These are phyloP conservation scores for Melipona bicolor DNA, from an alignment of 2,888 invertebrate species.

Conservation along the genomic window DNA sequence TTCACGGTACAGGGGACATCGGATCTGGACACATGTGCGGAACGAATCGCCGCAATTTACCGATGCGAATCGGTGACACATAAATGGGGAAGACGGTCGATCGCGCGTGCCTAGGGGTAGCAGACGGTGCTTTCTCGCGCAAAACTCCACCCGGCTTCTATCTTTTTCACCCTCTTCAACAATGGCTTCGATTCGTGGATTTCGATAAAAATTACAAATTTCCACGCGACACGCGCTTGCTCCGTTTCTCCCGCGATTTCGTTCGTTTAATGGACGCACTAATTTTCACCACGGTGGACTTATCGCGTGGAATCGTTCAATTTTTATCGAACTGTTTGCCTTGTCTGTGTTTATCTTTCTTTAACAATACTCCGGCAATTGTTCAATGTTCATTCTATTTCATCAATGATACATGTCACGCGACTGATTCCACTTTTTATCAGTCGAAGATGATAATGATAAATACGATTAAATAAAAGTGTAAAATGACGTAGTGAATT, in stretches of 20 bases:
- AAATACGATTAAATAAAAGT: too few relatives aligned
- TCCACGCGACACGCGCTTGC: not conserved
- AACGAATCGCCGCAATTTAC: conserved; percentile 74
- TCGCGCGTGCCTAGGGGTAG: conserved; percentile 27
- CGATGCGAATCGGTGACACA: conserved; percentile 70
- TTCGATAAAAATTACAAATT: conserved; percentile 7
- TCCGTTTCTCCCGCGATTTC: conserved; percentile 14
- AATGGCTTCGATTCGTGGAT: not conserved
- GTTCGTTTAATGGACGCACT: conserved; percentile 3
- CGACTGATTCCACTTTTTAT: too few relatives aligned
- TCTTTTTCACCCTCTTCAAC: not conserved
- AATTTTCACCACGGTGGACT: not conserved
- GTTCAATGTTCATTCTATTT: too few relatives aligned
- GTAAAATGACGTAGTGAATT: too few relatives aligned
- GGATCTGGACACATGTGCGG: conserved; percentile 77
- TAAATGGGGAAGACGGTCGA: conserved; percentile 61
- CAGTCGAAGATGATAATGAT: too few relatives aligned
- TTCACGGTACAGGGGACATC: conserved; percentile 69
- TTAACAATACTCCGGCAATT: not conserved
- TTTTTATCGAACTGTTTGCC: not conserved
- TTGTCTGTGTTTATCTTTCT: not conserved
- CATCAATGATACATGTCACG: too few relatives aligned
- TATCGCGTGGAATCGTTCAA: not conserved
- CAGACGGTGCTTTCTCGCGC: conserved; percentile 3
- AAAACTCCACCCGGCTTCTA: not conserved